Base-by-base conservation (phyloP, 2,888 invertebrate species). In the Oligia latruncula region DNA sequence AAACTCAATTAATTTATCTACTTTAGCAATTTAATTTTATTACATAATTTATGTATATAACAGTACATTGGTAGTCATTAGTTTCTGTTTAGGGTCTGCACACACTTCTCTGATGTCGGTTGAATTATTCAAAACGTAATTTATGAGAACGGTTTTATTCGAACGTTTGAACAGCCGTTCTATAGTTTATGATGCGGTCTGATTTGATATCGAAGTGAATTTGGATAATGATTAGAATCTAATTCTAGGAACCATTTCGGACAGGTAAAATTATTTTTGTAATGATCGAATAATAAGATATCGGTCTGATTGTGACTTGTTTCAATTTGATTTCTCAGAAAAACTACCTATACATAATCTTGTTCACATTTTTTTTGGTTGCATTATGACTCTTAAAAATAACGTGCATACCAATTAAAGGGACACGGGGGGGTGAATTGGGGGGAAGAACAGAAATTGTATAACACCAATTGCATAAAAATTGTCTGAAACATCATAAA, bases 11-110 rank as follows among this genome's bases (percentile, higher is more conserved):
- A 90, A 89, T 88, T 74, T 88, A 88, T 88, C 82, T 90, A 87
- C 88, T 88, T 89, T 83, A 78, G 86, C 86, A 90, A 88, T 89
- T 89, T 88, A 78, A 90, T 90, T 89, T 89, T 90, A 89, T 89
- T 84, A 89, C 80, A 88, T 90, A 85, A 89, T 89, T 89, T 89
- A 89, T 89, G 89, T 90, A 88, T 66, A 80, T 89, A 89, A 88
- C 89, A 77, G 89, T 90, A 88, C 77, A n/a, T 81, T 64, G n/a
- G 60, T 70, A 40, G 76, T 82, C 83, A 85, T 87, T 88, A 87
- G 77, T 86, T 80, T 77, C 15, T 49, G 74, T 83, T 81, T 84
- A 88, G 80, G 88, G 80, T 78, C n/a, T 52, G 73, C 73, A 72
- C 80, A 87, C 76, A 87, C 81, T 87, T 52, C 64, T 75, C 76